Evolutionary conservation across 2,888 invertebrate species (phyloP).

Genomic region (Metallyticus violacea): DNA sequence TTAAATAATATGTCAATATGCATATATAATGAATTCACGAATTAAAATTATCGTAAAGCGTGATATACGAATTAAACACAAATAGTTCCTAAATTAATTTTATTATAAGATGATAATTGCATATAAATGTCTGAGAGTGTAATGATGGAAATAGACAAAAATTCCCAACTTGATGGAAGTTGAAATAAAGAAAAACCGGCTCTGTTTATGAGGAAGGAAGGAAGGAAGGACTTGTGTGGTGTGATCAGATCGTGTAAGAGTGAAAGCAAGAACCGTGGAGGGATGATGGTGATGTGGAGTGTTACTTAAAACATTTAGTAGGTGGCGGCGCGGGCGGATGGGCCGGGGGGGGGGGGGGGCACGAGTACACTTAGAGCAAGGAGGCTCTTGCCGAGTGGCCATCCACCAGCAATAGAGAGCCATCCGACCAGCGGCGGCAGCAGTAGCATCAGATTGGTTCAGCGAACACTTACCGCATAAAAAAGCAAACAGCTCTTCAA

Average conservation of each 20-base stretch:
- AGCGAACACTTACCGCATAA: not conserved
- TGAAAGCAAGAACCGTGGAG: not conserved
- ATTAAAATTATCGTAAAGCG: no score
- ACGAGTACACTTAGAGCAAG: not conserved
- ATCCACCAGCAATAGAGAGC: not conserved
- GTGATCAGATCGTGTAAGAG: not conserved
- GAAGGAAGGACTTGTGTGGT: not conserved
- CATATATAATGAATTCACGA: no score
- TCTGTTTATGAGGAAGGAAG: not conserved
- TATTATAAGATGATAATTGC: no score
- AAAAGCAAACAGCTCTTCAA: not conserved
- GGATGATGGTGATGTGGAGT: not conserved
- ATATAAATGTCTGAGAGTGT: not conserved
- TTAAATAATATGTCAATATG: no score
- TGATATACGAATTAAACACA: no score
- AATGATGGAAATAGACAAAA: not conserved
- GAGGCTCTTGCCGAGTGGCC: not conserved
- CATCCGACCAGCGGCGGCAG: not conserved
- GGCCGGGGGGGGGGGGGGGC: no score
- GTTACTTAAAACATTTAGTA: constrained; percentile 21
- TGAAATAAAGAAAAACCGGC: not conserved
- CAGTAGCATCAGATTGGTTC: not conserved
- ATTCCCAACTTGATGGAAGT: not conserved
- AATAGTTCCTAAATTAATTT: no score
- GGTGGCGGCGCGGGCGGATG: not conserved